Conservation (phyloP, 35 echinoderm and acorn worm genomes). For the Heliocidaris tuberculata region DNA sequence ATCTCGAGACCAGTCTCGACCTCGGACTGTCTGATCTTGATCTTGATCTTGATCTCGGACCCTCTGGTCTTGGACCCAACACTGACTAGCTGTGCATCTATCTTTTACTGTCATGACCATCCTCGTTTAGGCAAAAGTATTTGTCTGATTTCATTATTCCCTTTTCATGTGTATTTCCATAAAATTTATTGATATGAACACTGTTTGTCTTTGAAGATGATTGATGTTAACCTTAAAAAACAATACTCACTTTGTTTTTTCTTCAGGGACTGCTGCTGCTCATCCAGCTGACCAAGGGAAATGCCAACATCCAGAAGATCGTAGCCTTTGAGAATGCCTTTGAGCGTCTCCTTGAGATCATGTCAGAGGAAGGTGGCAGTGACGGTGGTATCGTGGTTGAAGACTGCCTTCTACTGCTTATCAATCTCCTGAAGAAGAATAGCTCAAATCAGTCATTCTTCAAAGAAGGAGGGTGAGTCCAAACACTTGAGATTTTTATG, state of each 20-base stretch:
- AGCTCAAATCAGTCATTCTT: constrained; percentile 98
- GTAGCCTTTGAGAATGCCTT: constrained; percentile 99
- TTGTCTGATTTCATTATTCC: too few species aligned
- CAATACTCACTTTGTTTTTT: background rate
- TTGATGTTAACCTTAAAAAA: too few species aligned
- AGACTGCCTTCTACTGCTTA: constrained; percentile 83
- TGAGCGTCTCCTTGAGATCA: constrained; percentile 90
- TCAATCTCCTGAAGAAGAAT: constrained; percentile 95
- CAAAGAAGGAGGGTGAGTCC: constrained; percentile 93
- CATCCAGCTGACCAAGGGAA: constrained; percentile 82
- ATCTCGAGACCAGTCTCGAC: too few species aligned
- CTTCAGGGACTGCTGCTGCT: constrained; percentile 82
- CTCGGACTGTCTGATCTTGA: too few species aligned
- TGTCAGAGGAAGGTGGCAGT: constrained; percentile 88
- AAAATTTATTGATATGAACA: too few species aligned
- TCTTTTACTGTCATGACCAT: background rate
- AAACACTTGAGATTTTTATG: background rate
- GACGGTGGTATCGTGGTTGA: constrained; percentile 97
- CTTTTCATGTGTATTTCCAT: too few species aligned
- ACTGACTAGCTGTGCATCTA: background rate
- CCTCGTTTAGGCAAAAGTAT: too few species aligned
- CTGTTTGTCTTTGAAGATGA: too few species aligned
- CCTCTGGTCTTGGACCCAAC: too few species aligned
- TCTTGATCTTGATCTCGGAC: too few species aligned
- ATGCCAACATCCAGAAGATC: constrained; percentile 99